These are phyloP conservation scores for Ephialtes manifestator DNA, from an alignment of 2,888 invertebrate species.

Conservation along the genomic window DNA sequence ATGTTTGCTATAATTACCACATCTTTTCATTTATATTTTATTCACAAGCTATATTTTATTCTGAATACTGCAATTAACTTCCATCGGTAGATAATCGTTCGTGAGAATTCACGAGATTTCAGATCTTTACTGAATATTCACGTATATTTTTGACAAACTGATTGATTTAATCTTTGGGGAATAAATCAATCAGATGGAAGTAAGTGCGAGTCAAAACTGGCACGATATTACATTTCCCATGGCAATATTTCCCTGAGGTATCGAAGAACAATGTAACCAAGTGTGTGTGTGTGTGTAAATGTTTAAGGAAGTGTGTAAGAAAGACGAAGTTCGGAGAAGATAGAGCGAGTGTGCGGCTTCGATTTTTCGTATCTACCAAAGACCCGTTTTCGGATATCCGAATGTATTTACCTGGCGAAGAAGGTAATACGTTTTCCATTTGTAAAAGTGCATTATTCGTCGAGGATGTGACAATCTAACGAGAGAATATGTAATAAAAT, in stretches of 20 bases:
- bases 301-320: neutral
- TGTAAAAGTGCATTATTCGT: neutral
- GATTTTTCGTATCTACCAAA: conserved; percentile 49
- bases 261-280: conserved; percentile 49
- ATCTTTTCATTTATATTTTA: neutral
- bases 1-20: neutral
- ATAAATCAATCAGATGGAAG: conserved; percentile 71
- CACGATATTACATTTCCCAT: conserved; percentile 69
- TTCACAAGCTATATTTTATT: neutral
- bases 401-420: conserved; percentile 60
- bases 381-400: conserved; percentile 57
- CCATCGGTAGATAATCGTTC: too few species aligned
- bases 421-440: conserved; percentile 43
- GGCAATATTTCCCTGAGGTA: conserved; percentile 67
- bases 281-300: conserved; percentile 29
- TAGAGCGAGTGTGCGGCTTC: conserved; percentile 29
- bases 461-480: neutral
- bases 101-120: too few species aligned
- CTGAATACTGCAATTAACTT: too few species aligned
- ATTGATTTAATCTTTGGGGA: conserved; percentile 23
- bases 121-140: too few species aligned
- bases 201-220: conserved; percentile 63
- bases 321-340: conserved; percentile 57
- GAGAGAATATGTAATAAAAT: conserved; percentile 8
- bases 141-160: neutral